phyloP scores from a whole-genome alignment of 2,888 invertebrate genomes.

The Palloptera scutellata region DNA sequence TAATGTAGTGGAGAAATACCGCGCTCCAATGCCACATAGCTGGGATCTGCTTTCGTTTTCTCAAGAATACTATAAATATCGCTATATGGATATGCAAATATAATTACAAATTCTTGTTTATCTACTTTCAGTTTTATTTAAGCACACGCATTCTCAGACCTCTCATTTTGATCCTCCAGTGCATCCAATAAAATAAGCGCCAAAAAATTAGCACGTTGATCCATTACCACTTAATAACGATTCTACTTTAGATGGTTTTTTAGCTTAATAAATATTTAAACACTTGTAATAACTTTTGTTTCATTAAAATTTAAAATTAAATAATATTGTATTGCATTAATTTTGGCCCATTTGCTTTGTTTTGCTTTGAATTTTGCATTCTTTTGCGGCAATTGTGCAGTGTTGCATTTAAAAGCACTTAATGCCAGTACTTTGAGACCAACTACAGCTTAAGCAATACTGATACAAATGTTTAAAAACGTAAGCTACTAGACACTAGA shows the following conservation, averaged over 20 bases:
- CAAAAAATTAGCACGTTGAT: conserved; percentile 55
- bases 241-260: too few relatives aligned
- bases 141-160: conserved; percentile 35
- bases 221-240: conserved; percentile 10
- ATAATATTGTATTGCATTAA: not conserved
- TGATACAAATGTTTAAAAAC: too few relatives aligned
- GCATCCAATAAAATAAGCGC: conserved; percentile 61
- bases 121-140: not conserved
- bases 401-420: too few relatives aligned
- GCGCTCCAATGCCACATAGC: conserved; percentile 73
- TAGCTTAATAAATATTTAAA: conserved; percentile 6
- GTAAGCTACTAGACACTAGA: too few relatives aligned
- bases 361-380: too few relatives aligned
- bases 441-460: too few relatives aligned
- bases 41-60: conserved; percentile 69
- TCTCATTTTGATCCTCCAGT: conserved; percentile 60
- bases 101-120: not conserved
- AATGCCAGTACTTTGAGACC: too few relatives aligned
- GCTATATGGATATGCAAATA: conserved; percentile 13
- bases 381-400: too few relatives aligned
- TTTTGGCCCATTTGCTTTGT: not conserved
- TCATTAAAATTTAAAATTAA: not conserved
- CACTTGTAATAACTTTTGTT: not conserved
- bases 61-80: conserved; percentile 53
- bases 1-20: conserved; percentile 81